Evolutionary conservation across 2,113 vertebrate genomes (phyloP).

Genomic region (Natator depressus): DNA sequence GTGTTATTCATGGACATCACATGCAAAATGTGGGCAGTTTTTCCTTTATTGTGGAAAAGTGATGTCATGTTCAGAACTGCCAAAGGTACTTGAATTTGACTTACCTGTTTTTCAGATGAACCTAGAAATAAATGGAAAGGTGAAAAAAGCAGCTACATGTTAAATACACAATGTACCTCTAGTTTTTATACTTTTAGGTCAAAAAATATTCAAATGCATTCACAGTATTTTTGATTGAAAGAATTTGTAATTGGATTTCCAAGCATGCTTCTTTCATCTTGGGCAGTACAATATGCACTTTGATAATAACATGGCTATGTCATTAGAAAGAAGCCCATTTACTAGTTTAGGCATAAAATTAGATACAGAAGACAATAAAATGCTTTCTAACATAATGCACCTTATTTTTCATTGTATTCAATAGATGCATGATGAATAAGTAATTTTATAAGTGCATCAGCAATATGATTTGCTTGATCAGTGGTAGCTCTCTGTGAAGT

Average conservation of each 20-base stretch:
- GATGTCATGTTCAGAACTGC: constrained; percentile 87
- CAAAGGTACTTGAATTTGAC: constrained; percentile 84
- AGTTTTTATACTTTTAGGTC: constrained; percentile 89
- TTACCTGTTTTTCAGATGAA: constrained; percentile 75
- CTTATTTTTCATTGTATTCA: constrained; percentile 86
- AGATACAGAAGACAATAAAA: constrained; percentile 92
- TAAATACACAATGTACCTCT: constrained; percentile 90
- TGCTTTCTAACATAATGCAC: constrained; percentile 84
- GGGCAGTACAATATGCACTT: constrained; percentile 84
- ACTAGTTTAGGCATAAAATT: constrained; percentile 90
- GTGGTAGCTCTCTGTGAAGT: constrained; percentile 60
- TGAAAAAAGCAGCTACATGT: constrained; percentile 86
- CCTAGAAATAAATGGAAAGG: constrained; percentile 75
- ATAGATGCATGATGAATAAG: constrained; percentile 90
- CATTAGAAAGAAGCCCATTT: constrained; percentile 91
- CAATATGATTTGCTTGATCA: constrained; percentile 81
- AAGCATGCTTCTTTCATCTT: constrained; percentile 88
- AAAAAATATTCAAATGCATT: constrained; percentile 90
- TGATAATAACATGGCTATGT: constrained; percentile 96
- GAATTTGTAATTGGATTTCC: constrained; percentile 97
- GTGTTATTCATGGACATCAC: constrained; percentile 63
- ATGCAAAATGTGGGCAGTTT: constrained; percentile 63
- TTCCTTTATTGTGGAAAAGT: constrained; percentile 77
- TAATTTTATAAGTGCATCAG: constrained; percentile 88
- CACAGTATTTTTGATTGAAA: constrained; percentile 93